Evolutionary conservation across 1,140 invertebrate species (phyloP), one percentile per base, ranked within the genome.

Genomic region (Battus philenor): DNA sequence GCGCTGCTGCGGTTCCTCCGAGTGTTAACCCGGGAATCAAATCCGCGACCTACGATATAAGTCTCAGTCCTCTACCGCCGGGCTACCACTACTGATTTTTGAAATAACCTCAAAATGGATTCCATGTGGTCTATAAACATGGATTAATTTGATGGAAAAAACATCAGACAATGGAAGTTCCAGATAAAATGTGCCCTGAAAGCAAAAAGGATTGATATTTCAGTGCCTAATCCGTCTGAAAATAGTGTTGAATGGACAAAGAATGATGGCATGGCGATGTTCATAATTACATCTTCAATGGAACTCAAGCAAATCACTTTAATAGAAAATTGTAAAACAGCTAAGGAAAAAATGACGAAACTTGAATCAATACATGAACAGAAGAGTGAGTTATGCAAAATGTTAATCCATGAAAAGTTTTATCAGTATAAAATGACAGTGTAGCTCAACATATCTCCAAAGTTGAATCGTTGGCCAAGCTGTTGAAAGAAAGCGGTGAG

Each of bases 391-490:
- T 26, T 59, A 4, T 66, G 50, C 38, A 78, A 77, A 58, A 72
- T 81, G 62, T 44, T 78, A 7, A 47, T 66, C 7, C 66, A 79
- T 50, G 77, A 79, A 41, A 41, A 45, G 2, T 79, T 81, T 51
- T 67, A 81, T 39, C 59, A 72, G 17, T 75, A 77, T 32, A 68
- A 66, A 54, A 69, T 76, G 65, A 72, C 27, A 61, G 18, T 1
- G 52, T n/a, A n/a, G n/a, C 69, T 10, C 65, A 72, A 50, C 72
- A 81, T 55, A 65, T 84, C 15, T 54, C 74, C 0, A 77, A 78
- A 55, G 53, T 78, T 0, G 68, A 81, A 54, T 62, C 33, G 12
- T 33, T 80, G 4, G 68, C 68, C n/a, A 63, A 74, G 52, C 54
- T 68, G 41, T 24, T 80, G 10, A 68, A 55, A 50, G 68, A 82